A percentile compares a stretch with the other conserved stretches of the same genome.
Conservation (phyloP, 2,888 invertebrate genomes). For the Drosophila rellima region DNA sequence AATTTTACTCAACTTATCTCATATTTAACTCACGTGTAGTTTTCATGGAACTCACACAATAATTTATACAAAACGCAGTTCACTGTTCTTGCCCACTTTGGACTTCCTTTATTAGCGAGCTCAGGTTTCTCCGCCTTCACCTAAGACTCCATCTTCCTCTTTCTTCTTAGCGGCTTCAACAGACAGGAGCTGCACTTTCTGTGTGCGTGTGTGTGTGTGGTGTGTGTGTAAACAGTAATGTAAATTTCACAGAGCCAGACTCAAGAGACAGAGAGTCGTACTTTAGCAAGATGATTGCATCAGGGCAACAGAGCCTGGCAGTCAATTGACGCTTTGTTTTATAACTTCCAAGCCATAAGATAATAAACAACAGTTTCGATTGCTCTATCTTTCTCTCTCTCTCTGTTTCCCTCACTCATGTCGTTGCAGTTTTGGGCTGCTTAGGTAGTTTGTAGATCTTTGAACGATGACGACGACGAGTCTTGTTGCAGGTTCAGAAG, state of each 20-base stretch:
- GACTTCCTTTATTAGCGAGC: conserved; percentile 47
- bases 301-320: conserved; percentile 58
- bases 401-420: conserved; percentile 1
- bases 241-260: conserved; percentile 53
- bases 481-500: conserved; percentile 73
- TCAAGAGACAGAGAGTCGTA: conserved; percentile 23
- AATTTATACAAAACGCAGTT: conserved; percentile 22
- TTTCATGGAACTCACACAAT: conserved; percentile 20
- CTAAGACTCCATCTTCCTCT: conserved; percentile 2
- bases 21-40: conserved; percentile 38
- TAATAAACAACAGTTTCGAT: conserved; percentile 68
- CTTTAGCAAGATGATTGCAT: conserved; percentile 47
- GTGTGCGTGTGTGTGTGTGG: conserved; percentile 23
- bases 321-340: conserved; percentile 82
- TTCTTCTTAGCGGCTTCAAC: conserved; percentile 44
- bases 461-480: conserved; percentile 28
- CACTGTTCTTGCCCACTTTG: conserved; percentile 8
- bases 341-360: conserved; percentile 75
- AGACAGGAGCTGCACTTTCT: conserved; percentile 42
- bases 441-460: conserved; percentile 73
- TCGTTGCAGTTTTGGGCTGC: conserved; percentile 67
- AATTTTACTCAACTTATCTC: conserved; percentile 19
- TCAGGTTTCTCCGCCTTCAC: conserved; percentile 1
- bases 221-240: conserved; percentile 49
- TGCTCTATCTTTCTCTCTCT: conserved; percentile 3